Evolutionary conservation across 1,140 invertebrate species (phyloP).

Genomic region (Papilio dardanus): DNA sequence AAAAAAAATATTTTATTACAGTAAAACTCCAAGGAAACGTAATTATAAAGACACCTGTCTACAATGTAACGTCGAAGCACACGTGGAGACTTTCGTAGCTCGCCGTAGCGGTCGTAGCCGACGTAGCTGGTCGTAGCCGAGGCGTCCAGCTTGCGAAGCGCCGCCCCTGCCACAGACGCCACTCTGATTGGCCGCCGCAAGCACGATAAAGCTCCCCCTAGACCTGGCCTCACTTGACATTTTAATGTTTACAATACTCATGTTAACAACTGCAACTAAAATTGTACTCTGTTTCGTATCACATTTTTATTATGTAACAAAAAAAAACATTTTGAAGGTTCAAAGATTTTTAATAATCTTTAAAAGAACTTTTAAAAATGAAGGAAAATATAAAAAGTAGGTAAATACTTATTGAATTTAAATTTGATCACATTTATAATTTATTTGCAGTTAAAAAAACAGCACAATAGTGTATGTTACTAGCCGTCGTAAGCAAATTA

Average conservation of each 20-base stretch:
- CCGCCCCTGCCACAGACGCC: slow-evolving; percentile 63
- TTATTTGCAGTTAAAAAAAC: too few species aligned
- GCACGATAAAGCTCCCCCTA: slow-evolving; percentile 72
- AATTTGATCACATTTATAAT: too few species aligned
- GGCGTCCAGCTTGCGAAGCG: slow-evolving; percentile 35
- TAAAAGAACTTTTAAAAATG: too few species aligned
- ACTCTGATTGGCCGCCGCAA: slow-evolving; percentile 69
- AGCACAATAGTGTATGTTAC: too few species aligned
- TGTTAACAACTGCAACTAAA: slow-evolving; percentile 34
- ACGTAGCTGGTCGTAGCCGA: slow-evolving; percentile 36
- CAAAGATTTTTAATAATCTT: not conserved
- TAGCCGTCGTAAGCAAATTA: too few species aligned
- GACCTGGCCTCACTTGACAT: slow-evolving; percentile 74
- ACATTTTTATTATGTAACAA: not conserved
- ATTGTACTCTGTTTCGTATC: not conserved
- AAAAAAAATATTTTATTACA: too few species aligned
- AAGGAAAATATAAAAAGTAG: too few species aligned
- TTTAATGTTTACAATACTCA: slow-evolving; percentile 74
- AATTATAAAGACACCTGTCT: too few species aligned
- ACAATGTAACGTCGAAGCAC: too few species aligned
- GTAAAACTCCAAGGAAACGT: too few species aligned
- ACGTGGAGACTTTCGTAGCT: too few species aligned
- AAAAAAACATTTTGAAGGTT: not conserved
- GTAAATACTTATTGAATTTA: not conserved
- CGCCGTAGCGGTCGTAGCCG: too few species aligned